Conservation (phyloP, 2,113 vertebrate species). For the Felis chaus region DNA sequence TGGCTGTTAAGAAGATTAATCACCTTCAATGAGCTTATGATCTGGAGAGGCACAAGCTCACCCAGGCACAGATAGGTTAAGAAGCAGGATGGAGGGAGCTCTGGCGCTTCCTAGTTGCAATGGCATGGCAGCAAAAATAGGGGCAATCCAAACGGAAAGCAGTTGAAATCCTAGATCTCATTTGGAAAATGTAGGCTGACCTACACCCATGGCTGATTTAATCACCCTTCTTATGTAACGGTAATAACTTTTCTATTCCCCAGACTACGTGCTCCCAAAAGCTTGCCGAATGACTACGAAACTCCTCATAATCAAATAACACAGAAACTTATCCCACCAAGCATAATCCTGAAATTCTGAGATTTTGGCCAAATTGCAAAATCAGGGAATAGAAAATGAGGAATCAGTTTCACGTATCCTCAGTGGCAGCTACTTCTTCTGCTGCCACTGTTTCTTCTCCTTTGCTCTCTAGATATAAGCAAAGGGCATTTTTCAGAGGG, state of each 20-base stretch:
- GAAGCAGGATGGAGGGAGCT: background rate
- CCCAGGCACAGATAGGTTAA: background rate
- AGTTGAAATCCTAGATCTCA: background rate
- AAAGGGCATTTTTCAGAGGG: background rate
- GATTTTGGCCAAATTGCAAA: background rate
- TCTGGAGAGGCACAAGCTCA: slow-evolving; percentile 25
- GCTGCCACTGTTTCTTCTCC: background rate
- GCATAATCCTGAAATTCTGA: background rate
- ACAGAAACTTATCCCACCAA: background rate
- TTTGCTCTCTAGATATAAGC: background rate
- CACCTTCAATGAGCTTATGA: background rate
- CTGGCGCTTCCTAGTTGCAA: background rate
- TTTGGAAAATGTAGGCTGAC: background rate
- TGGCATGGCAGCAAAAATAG: background rate
- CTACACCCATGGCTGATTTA: background rate
- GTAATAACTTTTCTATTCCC: background rate
- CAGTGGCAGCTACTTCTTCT: background rate
- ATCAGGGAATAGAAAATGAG: background rate
- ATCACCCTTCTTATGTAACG: background rate
- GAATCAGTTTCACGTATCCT: background rate
- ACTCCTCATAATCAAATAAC: background rate
- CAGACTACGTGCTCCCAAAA: background rate
- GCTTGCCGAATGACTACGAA: background rate
- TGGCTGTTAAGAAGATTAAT: background rate
- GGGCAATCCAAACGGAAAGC: background rate